Evolutionary conservation across 2,888 invertebrate genomes (phyloP).

Genomic region (Agrochola circellaris): DNA sequence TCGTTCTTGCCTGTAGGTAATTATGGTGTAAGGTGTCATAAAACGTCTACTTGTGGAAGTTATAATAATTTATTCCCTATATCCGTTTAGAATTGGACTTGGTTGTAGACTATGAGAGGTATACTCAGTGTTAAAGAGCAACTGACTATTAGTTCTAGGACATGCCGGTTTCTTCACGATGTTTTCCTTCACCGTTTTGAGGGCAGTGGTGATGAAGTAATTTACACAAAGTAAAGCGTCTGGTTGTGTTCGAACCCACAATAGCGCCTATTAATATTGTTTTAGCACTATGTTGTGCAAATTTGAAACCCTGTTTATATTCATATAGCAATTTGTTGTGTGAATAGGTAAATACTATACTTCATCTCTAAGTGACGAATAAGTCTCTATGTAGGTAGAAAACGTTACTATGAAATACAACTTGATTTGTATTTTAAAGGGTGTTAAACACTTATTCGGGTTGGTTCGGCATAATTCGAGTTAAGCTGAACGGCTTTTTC

Average conservation of each 20-base stretch:
- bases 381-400: neutral
- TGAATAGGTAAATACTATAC: neutral
- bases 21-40: no score
- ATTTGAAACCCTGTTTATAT: neutral
- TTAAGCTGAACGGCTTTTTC: no score
- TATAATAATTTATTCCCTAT: neutral
- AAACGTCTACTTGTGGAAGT: neutral
- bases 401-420: neutral
- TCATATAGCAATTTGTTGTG: slow-evolving; percentile 5
- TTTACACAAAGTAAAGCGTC: no score
- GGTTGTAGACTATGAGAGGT: neutral
- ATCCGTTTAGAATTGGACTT: neutral
- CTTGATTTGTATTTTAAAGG: neutral
- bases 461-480: no score
- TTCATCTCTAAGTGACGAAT: neutral
- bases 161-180: no score
- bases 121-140: neutral
- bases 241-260: no score
- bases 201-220: no score
- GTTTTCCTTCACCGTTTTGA: no score
- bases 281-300: slow-evolving; percentile 4
- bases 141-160: neutral
- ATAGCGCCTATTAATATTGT: neutral
- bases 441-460: no score
- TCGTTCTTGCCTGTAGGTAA: no score